These are phyloP conservation scores for Lobophora halterata DNA, from an alignment of 2,888 invertebrate species.

Conservation along the genomic window DNA sequence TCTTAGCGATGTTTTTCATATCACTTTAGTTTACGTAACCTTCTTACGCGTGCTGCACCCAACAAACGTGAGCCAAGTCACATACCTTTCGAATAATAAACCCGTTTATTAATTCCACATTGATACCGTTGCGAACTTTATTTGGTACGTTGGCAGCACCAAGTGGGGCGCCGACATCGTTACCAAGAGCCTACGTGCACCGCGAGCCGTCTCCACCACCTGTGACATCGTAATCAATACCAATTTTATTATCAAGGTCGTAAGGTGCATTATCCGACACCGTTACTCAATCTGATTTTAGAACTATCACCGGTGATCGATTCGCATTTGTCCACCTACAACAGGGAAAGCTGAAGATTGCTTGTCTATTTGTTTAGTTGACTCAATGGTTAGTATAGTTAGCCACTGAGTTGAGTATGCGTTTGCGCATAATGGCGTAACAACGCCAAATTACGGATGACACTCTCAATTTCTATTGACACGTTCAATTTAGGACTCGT, in stretches of 20 bases:
- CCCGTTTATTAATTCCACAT: constrained; percentile 42
- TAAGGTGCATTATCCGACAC: constrained; percentile 39
- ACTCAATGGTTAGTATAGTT: constrained; percentile 55
- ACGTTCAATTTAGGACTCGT: constrained; percentile 43
- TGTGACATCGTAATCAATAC: constrained; percentile 26
- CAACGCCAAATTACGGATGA: constrained; percentile 47
- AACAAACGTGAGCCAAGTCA: constrained; percentile 36
- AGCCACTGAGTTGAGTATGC: constrained; percentile 32
- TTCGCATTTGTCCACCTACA: constrained; percentile 43
- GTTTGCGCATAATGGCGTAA: constrained; percentile 53
- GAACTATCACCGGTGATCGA: constrained; percentile 42
- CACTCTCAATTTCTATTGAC: constrained; percentile 70
- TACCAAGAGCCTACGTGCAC: constrained; percentile 54
- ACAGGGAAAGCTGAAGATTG: constrained; percentile 63
- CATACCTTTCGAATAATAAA: constrained; percentile 36
- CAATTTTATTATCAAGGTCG: constrained; percentile 34
- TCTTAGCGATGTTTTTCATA: not conserved
- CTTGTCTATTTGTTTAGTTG: constrained; percentile 47
- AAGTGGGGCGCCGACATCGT: constrained; percentile 51
- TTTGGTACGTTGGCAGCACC: constrained; percentile 43
- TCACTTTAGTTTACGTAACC: constrained; percentile 10
- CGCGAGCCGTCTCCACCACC: constrained; percentile 34
- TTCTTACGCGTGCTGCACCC: constrained; percentile 9
- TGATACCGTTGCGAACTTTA: constrained; percentile 51
- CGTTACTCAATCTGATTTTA: constrained; percentile 10